Evolutionary conservation across 2,888 invertebrate species (phyloP), one percentile per base, ranked within the genome.

Genomic region (Zaprionus lineosus): DNA sequence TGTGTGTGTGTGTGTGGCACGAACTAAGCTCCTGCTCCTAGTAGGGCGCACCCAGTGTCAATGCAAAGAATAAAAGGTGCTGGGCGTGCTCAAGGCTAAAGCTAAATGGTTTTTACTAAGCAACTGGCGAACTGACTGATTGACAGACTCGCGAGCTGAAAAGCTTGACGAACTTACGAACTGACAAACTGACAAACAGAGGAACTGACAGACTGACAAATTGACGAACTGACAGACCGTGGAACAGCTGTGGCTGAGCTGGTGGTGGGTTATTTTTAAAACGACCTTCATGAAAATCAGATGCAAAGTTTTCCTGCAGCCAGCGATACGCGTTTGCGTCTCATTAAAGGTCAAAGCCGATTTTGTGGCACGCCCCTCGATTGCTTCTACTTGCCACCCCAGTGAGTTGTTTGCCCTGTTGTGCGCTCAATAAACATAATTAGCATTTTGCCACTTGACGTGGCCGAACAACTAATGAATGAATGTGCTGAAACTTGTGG

Each of bases 331-430:
- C 70, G 64, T 66, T 66, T 60, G 57, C 66, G 60, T 64, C 81
- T 84, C 83, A 72, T 61, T 64, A 81, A 82, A 81, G 81, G 82
- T 81, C 81, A 84, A 74, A 82, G 78, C 60, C 60, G 83, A 84
- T 82, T 84, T 82, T 55, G 53, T 34, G 52, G 52, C 53, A 55
- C 39, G 18, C 14, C 36, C 15, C 31, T 11, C 31, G n/a, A 24
- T 24, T 8, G n/a, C 2, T n/a, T 24, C 24, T 2, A 24, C 4
- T 8, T 26, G 14, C 36, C n/a, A n/a, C n/a, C n/a, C n/a, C n/a
- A 15, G 14, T 21, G 24, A 52, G 69, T 81, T 70, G 59, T 74
- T 77, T 71, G 65, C 40, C 37, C 43, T 61, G 33, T 46, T 59
- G 62, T 62, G 68, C 29, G 64, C 82, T 82, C 68, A 81, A 81